phyloP scores from a whole-genome alignment of 1,140 invertebrate genomes.

The Zaprionus vittiger region DNA sequence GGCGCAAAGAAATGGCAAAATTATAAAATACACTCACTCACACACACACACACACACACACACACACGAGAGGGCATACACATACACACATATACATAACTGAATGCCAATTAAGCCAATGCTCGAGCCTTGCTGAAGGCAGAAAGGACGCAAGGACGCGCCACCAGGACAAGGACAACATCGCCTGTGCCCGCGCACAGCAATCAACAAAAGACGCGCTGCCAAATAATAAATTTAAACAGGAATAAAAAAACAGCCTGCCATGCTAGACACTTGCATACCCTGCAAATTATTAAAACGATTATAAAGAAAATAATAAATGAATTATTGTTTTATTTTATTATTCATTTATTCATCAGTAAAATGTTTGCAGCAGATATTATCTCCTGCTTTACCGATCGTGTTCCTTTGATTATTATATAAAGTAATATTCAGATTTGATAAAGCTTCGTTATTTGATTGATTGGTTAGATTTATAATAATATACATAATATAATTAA shows the following conservation, averaged over 20 bases:
- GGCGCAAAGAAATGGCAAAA: slow-evolving; percentile 71
- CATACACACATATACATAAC: slow-evolving; percentile 33
- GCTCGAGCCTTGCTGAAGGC: slow-evolving; percentile 55
- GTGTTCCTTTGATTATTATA: background rate
- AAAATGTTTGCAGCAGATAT: background rate
- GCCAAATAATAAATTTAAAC: slow-evolving; percentile 77
- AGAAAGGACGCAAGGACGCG: slow-evolving; percentile 35
- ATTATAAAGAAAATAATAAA: background rate
- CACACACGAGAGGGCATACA: background rate
- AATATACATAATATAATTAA: no score
- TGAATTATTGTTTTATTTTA: background rate
- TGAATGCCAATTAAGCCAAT: slow-evolving; percentile 80
- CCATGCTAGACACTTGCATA: background rate
- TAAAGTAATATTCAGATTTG: background rate
- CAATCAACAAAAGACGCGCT: slow-evolving; percentile 78
- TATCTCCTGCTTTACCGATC: background rate
- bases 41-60: slow-evolving; percentile 11
- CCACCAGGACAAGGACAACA: slow-evolving; percentile 37
- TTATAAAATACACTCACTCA: slow-evolving; percentile 65
- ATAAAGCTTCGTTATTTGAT: no score
- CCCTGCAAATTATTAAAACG: background rate
- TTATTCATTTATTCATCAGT: background rate
- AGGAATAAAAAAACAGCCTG: slow-evolving; percentile 26
- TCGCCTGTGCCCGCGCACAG: slow-evolving; percentile 43
- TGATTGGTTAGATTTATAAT: no score